Conservation (phyloP, 1,140 invertebrate genomes). For the Grapholita molesta region DNA sequence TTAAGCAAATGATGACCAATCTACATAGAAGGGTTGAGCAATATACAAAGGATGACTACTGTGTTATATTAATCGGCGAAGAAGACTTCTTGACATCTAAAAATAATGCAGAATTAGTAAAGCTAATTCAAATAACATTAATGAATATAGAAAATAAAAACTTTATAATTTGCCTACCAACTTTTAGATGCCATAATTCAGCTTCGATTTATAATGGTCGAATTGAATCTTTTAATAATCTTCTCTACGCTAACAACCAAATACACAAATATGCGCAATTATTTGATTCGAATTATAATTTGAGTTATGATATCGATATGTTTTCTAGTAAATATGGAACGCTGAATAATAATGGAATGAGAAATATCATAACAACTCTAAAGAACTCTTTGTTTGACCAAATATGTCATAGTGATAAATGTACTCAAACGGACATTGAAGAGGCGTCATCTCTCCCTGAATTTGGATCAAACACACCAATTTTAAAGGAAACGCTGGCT, state of each 20-base stretch:
- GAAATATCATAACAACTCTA: not conserved
- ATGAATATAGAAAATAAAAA: not conserved
- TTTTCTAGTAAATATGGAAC: not conserved
- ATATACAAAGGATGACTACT: not conserved
- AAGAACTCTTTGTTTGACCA: no score
- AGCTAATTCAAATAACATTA: not conserved
- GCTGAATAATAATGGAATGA: not conserved
- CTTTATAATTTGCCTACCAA: conserved; percentile 11
- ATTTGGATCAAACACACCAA: no score
- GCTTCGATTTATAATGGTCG: conserved; percentile 21
- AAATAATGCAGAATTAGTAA: not conserved
- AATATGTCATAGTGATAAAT: no score
- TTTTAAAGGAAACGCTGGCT: no score
- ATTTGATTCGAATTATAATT: not conserved
- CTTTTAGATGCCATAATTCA: not conserved
- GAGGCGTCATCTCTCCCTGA: no score
- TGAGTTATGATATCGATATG: not conserved
- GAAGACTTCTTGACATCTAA: not conserved
- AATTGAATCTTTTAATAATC: conserved; percentile 27
- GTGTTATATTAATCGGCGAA: not conserved
- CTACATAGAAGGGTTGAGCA: not conserved
- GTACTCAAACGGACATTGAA: no score
- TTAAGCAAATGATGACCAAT: not conserved
- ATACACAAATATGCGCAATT: conserved; percentile 22
- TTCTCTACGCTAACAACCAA: conserved; percentile 16